Percentiles rank a stretch among this genome's conserved stretches.
These are phyloP conservation scores for Hippocampus zosterae DNA, from an alignment of 2,113 vertebrate genomes.

Conservation along the genomic window DNA sequence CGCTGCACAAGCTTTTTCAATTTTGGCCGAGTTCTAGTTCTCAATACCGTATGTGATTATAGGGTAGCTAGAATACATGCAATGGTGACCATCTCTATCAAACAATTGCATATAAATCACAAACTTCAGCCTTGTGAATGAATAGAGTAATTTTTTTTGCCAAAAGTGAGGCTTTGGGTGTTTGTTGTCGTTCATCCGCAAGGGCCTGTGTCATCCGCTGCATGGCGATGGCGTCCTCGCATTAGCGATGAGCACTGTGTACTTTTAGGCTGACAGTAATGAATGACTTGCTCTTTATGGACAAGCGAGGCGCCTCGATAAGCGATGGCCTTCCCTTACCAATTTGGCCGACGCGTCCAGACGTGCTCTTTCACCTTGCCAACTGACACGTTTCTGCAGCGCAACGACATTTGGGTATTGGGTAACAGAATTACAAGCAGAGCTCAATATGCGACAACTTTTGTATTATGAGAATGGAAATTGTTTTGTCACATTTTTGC, in stretches of 20 bases:
- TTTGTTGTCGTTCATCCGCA: slow-evolving; percentile 6
- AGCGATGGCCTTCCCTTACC: slow-evolving; percentile 41
- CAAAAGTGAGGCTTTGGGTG: slow-evolving; percentile 6
- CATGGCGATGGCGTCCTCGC: slow-evolving; percentile 31
- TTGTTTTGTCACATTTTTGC: neutral
- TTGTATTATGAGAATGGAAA: neutral
- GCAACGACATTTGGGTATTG: neutral
- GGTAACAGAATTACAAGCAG: neutral
- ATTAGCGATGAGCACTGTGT: slow-evolving; percentile 46
- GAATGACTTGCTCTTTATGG: slow-evolving; percentile 54
- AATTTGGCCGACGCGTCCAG: slow-evolving; percentile 21
- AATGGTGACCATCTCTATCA: neutral
- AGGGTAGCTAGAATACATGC: too few relatives aligned
- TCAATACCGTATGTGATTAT: too few relatives aligned
- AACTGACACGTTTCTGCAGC: slow-evolving; percentile 25
- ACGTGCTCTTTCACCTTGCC: slow-evolving; percentile 36
- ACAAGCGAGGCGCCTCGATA: slow-evolving; percentile 36
- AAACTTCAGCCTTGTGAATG: neutral
- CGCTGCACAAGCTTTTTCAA: too few relatives aligned
- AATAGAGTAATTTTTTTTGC: neutral
- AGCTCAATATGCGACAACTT: neutral
- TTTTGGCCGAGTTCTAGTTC: too few relatives aligned
- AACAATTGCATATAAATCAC: neutral
- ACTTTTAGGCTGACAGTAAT: slow-evolving; percentile 50
- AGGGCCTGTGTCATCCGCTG: neutral